phyloP scores from a whole-genome alignment of 1,140 invertebrate genomes.

The Bombus pascuorum region DNA sequence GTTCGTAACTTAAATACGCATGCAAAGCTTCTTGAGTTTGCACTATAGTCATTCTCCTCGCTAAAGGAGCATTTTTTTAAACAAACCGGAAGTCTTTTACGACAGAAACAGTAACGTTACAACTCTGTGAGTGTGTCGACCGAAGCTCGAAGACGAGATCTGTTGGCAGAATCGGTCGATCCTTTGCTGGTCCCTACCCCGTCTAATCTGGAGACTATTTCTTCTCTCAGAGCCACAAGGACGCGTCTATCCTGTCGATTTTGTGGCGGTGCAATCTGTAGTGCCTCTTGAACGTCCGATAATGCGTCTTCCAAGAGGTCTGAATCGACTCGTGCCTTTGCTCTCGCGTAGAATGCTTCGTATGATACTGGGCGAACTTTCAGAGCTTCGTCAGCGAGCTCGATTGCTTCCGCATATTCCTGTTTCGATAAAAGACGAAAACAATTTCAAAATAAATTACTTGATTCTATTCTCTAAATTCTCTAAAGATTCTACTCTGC shows the following conservation, averaged over 20 bases:
- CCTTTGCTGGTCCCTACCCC: slow-evolving; percentile 75
- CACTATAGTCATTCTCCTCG: not conserved
- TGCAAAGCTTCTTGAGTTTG: not conserved
- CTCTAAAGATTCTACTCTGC: no score
- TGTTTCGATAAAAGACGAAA: slow-evolving; percentile 69
- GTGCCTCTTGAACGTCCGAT: slow-evolving; percentile 87
- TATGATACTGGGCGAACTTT: slow-evolving; percentile 92
- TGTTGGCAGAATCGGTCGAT: slow-evolving; percentile 43
- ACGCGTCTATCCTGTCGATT: slow-evolving; percentile 87
- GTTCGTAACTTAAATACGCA: not conserved
- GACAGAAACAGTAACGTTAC: slow-evolving; percentile 59
- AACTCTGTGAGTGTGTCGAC: slow-evolving; percentile 82
- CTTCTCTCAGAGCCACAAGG: slow-evolving; percentile 86
- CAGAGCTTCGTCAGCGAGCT: slow-evolving; percentile 93
- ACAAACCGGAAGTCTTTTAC: not conserved
- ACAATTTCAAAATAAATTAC: not conserved
- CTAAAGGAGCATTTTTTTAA: not conserved
- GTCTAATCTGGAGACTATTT: slow-evolving; percentile 82
- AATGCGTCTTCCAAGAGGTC: slow-evolving; percentile 85
- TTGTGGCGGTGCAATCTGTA: slow-evolving; percentile 85
- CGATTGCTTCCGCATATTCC: slow-evolving; percentile 92
- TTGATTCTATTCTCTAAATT: no score
- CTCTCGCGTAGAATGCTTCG: slow-evolving; percentile 95
- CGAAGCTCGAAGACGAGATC: slow-evolving; percentile 77
- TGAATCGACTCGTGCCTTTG: slow-evolving; percentile 91